Conservation (phyloP, 2,797 vertebrate species). For the Leucoraja ocellata region DNA sequence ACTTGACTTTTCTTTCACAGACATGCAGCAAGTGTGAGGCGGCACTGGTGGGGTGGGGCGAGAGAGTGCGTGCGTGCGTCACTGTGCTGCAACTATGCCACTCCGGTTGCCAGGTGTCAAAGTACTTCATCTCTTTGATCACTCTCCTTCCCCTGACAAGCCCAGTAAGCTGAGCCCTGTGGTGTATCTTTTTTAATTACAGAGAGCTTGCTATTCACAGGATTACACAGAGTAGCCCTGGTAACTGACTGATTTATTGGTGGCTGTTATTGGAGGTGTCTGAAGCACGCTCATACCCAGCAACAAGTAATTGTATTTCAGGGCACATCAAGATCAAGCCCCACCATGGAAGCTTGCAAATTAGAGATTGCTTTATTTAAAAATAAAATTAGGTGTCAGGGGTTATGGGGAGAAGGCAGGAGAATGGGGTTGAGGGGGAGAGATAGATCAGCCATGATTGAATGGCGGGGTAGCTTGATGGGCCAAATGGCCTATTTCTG, state of each 20-base stretch:
- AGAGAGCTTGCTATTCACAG: neutral
- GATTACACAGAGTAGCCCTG: neutral
- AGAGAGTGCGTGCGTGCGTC: neutral
- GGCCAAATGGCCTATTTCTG: too few relatives aligned
- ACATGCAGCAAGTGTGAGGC: neutral
- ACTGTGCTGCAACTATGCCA: neutral
- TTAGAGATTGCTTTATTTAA: too few relatives aligned
- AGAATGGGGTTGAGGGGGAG: too few relatives aligned
- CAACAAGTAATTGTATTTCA: neutral
- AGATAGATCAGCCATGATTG: too few relatives aligned
- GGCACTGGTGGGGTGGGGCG: neutral
- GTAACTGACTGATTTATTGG: neutral
- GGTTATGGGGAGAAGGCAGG: too few relatives aligned
- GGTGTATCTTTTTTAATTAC: neutral
- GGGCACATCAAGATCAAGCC: neutral
- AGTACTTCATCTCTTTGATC: neutral
- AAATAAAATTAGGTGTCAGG: neutral
- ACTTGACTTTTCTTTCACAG: neutral
- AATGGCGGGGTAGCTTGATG: too few relatives aligned
- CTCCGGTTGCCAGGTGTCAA: conserved; percentile 7
- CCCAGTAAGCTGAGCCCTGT: neutral
- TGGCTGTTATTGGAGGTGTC: neutral
- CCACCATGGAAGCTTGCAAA: neutral
- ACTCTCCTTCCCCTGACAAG: conserved; percentile 7
- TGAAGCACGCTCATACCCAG: neutral